Percentiles rank a stretch among this genome's conserved stretches.
Conservation (phyloP, 2,888 invertebrate species). For the Ceratothoa steindachneri region DNA sequence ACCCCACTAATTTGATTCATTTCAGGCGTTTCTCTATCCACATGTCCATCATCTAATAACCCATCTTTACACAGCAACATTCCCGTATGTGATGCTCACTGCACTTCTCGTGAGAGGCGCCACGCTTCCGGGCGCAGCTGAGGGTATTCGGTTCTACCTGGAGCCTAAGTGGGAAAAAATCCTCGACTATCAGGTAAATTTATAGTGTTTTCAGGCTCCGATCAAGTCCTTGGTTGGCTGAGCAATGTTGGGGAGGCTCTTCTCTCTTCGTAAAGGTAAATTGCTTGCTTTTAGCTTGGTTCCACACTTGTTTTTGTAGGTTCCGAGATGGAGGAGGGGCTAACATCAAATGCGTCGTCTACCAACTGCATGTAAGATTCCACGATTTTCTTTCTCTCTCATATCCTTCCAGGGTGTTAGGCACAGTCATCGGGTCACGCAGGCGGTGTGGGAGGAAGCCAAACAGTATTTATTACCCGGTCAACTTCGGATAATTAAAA, state of each 20-base stretch:
- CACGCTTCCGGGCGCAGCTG: constrained; percentile 62
- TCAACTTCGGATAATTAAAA: too few relatives aligned
- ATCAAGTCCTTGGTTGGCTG: constrained; percentile 29
- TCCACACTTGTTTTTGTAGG: background rate
- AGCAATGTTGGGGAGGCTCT: background rate
- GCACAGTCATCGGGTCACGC: background rate
- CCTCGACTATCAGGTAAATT: constrained; percentile 57
- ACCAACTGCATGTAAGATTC: background rate
- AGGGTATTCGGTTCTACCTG: constrained; percentile 70
- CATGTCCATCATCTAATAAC: constrained; percentile 5
- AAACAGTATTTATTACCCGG: too few relatives aligned
- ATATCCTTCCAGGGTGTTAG: background rate
- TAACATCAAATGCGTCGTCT: background rate
- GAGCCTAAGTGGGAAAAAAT: constrained; percentile 68
- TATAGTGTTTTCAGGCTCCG: constrained; percentile 46
- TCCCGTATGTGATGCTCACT: constrained; percentile 56
- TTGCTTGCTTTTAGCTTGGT: background rate
- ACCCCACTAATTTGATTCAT: constrained; percentile 5
- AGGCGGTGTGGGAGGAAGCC: background rate
- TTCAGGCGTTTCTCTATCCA: background rate
- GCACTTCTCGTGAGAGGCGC: constrained; percentile 57
- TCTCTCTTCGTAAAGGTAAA: background rate
- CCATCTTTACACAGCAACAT: constrained; percentile 55
- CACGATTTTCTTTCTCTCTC: background rate
- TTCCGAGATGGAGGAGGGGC: background rate